Base-by-base conservation (phyloP, 2,888 invertebrate species). In the Cylindroiulus punctatus region DNA sequence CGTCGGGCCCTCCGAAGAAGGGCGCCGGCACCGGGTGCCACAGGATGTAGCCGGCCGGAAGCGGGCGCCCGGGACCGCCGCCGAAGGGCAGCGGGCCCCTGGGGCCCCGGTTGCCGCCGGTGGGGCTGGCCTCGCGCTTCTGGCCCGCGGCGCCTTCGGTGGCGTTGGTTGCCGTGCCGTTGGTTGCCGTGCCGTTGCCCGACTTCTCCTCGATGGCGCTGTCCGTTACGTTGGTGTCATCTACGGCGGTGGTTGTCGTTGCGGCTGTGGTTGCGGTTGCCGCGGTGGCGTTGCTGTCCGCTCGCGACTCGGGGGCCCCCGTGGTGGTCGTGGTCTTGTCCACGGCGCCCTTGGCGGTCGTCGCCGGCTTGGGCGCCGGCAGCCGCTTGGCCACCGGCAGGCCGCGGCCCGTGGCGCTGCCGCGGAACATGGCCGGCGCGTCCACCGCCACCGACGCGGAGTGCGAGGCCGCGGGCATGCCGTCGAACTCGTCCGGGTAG, bases 401-500 rank as follows among this genome's bases (percentile, higher is more conserved):
- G 8, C 40, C 42, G 8, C 82, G 7, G 40, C n/a, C 82, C 19
- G 5, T 36, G 22, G 65, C 42, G 36, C 82, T 82, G n/a, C 82
- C 82, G 1, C 82, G 32, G 65, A 65, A 65, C 65, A 42, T 83
- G n/a, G 40, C 42, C 36, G 83, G 40, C 1, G 83, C 42, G 36
- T 83, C 42, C 4, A 52, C 52, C 12, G 84, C 10, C 10, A 42
- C 30, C 4, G n/a, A 10, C 10, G 5, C 22, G 44, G 19, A 8
- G 22, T 82, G 82, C 7, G 84, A 47, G 7, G 84, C 44, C 7
- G 65, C 57, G 30, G 86, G 83, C 30, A 47, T 44, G 42, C 44
- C 83, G 30, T 86, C 86, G 83, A 52, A 84, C 26, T 86, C 86
- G 40, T 86, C 86, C 5, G 86, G 86, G 86, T 86, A 86, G 84